These are phyloP conservation scores for Ciconia stormi DNA, from an alignment of 2,113 vertebrate species.

Conservation along the genomic window DNA sequence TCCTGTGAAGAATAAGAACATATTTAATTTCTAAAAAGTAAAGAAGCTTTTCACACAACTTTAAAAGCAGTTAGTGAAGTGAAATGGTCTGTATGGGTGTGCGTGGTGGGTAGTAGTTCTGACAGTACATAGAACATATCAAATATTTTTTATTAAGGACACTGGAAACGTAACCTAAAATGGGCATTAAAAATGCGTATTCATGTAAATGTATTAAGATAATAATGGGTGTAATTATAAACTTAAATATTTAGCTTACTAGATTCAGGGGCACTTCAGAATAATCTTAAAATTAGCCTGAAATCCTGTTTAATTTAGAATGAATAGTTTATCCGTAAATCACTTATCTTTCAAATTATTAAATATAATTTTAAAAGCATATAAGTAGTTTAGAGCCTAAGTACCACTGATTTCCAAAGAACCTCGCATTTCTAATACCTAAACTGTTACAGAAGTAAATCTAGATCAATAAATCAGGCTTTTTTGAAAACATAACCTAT, in stretches of 20 bases:
- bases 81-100: neutral
- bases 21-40: neutral
- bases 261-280: neutral
- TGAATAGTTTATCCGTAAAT: neutral
- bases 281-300: neutral
- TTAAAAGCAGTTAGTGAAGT: neutral
- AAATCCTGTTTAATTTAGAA: neutral
- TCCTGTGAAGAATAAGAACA: neutral
- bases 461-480: neutral
- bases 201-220: neutral
- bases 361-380: neutral
- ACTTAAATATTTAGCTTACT: neutral
- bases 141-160: neutral
- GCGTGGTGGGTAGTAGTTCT: neutral
- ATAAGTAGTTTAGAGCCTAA: neutral
- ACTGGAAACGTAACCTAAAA: neutral
- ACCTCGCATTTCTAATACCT: neutral
- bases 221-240: neutral
- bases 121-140: neutral
- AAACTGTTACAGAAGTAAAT: neutral
- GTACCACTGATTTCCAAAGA: neutral
- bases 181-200: neutral
- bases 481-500: neutral
- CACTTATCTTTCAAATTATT: neutral
- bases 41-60: neutral